Evolutionary conservation across 1,140 invertebrate species (phyloP).

Genomic region (Zaprionus tsacasi): DNA sequence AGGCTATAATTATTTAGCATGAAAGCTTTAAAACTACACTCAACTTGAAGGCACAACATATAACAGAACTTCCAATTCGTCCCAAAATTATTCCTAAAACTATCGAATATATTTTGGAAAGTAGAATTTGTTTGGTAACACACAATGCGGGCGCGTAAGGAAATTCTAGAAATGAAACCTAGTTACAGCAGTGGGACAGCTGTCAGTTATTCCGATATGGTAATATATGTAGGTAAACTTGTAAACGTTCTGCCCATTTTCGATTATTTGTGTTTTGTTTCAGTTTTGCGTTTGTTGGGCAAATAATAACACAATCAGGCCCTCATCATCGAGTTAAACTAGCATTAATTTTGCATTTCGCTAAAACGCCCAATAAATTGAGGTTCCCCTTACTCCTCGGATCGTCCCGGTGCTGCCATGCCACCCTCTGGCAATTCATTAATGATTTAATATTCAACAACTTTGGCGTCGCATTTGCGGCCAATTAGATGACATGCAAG

Average conservation of each 20-base stretch:
- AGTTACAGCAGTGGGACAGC: not conserved
- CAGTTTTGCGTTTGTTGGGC: slow-evolving; percentile 49
- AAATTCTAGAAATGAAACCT: not conserved
- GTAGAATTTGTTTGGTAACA: too few species aligned
- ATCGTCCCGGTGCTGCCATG: not conserved
- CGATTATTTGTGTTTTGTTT: slow-evolving; percentile 60
- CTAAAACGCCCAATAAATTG: slow-evolving; percentile 60
- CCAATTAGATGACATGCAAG: slow-evolving; percentile 76
- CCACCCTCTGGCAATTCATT: slow-evolving; percentile 5
- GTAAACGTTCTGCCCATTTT: not conserved
- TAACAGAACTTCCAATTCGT: not conserved
- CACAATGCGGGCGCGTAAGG: not conserved
- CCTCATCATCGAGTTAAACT: slow-evolving; percentile 54
- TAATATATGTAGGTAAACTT: not conserved
- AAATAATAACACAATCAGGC: slow-evolving; percentile 67
- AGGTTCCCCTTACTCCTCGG: not conserved
- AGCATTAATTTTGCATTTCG: slow-evolving; percentile 72
- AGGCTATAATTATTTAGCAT: not conserved
- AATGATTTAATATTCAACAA: slow-evolving; percentile 66
- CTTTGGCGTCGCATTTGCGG: slow-evolving; percentile 28
- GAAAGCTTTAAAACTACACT: not conserved
- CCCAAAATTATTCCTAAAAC: not conserved
- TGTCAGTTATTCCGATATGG: not conserved
- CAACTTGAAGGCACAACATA: not conserved
- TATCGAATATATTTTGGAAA: too few species aligned